phyloP scores from a whole-genome alignment of 1,140 invertebrate species.

The Polypedilum vanderplanki region DNA sequence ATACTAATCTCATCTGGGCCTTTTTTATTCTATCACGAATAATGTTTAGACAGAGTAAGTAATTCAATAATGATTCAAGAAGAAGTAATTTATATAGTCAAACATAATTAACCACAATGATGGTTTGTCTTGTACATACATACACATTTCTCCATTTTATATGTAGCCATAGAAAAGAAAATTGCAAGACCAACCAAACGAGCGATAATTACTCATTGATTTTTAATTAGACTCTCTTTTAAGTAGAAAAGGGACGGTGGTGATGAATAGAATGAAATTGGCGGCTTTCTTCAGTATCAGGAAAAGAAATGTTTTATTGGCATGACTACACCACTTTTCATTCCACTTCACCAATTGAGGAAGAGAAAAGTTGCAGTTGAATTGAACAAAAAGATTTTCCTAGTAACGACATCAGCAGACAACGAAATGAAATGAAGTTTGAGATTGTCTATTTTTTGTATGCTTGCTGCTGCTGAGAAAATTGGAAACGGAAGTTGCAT shows the following conservation, averaged over 20 bases:
- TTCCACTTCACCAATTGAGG: constrained; percentile 15
- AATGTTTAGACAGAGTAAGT: neutral
- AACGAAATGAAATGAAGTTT: too few species aligned
- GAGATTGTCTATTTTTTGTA: too few species aligned
- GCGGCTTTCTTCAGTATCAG: neutral
- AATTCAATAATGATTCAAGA: neutral
- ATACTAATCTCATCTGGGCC: too few species aligned
- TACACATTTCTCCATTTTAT: neutral
- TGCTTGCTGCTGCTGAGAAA: neutral
- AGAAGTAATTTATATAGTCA: neutral
- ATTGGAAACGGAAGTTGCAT: constrained; percentile 6
- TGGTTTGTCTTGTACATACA: neutral
- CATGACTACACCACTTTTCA: neutral
- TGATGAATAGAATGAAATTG: neutral
- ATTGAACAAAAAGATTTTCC: neutral
- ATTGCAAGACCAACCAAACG: neutral
- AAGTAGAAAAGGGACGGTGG: neutral
- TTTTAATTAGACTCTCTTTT: constrained; percentile 26
- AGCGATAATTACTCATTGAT: constrained; percentile 26
- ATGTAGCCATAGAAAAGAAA: neutral
- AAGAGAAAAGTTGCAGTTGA: neutral
- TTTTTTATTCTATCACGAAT: neutral
- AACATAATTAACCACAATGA: neutral
- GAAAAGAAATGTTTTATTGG: constrained; percentile 13
- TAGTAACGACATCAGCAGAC: too few species aligned